Conservation (phyloP, 92 coral and sea anemone species). For the Epizoanthus stellaris region DNA sequence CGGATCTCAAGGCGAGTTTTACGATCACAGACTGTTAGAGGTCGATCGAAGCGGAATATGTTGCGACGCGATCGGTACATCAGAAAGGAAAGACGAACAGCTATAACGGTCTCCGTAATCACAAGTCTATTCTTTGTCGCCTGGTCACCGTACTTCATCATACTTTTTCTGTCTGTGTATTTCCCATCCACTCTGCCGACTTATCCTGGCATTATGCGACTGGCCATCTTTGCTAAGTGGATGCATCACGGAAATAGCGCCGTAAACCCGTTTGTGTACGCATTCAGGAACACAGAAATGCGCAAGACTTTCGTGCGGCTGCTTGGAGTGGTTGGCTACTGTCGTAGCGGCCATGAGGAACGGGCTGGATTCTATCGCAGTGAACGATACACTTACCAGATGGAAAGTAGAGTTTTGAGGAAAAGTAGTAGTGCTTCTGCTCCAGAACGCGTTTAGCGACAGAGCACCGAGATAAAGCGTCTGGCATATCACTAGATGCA, state of each 20-base stretch:
- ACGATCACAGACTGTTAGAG: conserved; percentile 7
- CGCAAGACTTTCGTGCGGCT: conserved; percentile 35
- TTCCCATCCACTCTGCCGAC: conserved; percentile 45
- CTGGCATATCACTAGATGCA: too few relatives aligned
- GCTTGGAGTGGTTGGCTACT: not conserved
- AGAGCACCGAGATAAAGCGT: too few relatives aligned
- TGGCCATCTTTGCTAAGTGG: conserved; percentile 44
- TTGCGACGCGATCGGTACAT: conserved; percentile 25
- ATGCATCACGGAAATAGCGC: conserved; percentile 55
- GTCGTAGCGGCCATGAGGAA: not conserved
- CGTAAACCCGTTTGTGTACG: conserved; percentile 52
- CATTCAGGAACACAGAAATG: conserved; percentile 50
- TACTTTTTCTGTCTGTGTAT: conserved; percentile 44
- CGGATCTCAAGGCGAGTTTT: conserved; percentile 32
- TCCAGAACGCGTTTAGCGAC: not conserved
- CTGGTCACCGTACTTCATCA: conserved; percentile 84
- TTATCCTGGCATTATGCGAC: conserved; percentile 14
- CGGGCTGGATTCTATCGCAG: not conserved
- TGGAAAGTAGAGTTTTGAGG: conserved; percentile 7
- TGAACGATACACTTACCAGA: not conserved
- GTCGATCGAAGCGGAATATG: not conserved
- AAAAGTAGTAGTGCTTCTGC: not conserved
- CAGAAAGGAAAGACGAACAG: conserved; percentile 73
- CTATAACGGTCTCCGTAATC: conserved; percentile 77
- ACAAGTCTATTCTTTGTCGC: conserved; percentile 84